Conservation (phyloP, 2,888 invertebrate species). For the Lydus trimaculatus region DNA sequence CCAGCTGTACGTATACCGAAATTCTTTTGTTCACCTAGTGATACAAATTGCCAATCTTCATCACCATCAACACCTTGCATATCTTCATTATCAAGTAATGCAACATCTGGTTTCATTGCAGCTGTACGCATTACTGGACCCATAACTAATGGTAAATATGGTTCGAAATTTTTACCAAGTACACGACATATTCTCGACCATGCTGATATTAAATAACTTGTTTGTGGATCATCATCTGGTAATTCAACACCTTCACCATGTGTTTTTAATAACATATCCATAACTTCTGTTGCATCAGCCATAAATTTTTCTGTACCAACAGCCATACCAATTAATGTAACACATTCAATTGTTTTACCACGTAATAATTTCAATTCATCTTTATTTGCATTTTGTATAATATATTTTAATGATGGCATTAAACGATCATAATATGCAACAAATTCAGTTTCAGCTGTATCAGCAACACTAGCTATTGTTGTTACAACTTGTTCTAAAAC, state of each 20-base stretch:
- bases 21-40: conserved; percentile 92
- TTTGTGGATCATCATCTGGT: conserved; percentile 95
- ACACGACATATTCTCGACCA: conserved; percentile 95
- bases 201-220: conserved; percentile 97
- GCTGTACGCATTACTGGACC: conserved; percentile 92
- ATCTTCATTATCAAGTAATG: conserved; percentile 86
- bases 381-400: conserved; percentile 91
- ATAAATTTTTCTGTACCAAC: conserved; percentile 87
- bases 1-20: conserved; percentile 93
- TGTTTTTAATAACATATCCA: conserved; percentile 92
- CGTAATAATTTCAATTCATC: conserved; percentile 89
- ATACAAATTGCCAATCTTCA: conserved; percentile 94
- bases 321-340: conserved; percentile 93
- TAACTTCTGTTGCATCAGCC: conserved; percentile 91
- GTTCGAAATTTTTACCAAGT: conserved; percentile 82
- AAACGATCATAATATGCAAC: conserved; percentile 90
- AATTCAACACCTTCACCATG: conserved; percentile 81
- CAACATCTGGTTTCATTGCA: conserved; percentile 92
- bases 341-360: conserved; percentile 99
- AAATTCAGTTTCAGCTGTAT: conserved; percentile 97
- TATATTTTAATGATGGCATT: conserved; percentile 96
- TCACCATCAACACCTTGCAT: conserved; percentile 84
- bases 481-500: conserved; percentile 99
- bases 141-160: conserved; percentile 95
- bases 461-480: conserved; percentile 97